Base-by-base conservation (phyloP, 2,113 vertebrate species). In the Camelus bactrianus region DNA sequence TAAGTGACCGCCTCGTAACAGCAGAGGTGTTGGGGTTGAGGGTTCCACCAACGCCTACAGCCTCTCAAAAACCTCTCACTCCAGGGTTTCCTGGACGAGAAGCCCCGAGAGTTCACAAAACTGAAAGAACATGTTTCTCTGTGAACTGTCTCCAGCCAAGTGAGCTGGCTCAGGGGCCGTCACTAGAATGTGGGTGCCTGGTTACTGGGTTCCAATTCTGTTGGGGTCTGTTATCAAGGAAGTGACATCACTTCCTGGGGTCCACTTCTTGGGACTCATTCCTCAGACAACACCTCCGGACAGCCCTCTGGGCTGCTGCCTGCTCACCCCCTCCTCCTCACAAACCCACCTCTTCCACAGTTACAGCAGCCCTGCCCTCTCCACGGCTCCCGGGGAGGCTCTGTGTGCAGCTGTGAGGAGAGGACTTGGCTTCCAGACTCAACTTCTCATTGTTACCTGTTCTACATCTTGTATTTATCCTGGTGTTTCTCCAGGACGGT, bases 31-130 rank as follows among this genome's bases (percentile, higher is more conserved):
- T 6, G 0, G 0, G 2, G 32, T 10, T 20, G 26, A 42, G 26
- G 0, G 0, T 13, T 70, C 7, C 32, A 42, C 26, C 0, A 32
- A 52, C 28, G 0, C 13, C 50, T 72, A 28, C 11, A 8, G 35
- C 2, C 19, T 32, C 84, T 15, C 6, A 30, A 5, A 10, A 72
- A 30, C 6, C 67, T 58, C 67, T 42, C 32, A 24, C 67, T 58
- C 11, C 0, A 19, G 26, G 16, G 7, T 87, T 58, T 87, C 67
- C 4, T 15, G 7, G 58, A 58, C n/a, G 50, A 56, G n/a, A 54
- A 72, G 0, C 50, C 30, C 2, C 9, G 2, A 6, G 8, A 30
- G 72, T 10, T 4, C 0, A 0, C 17, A 50, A 87, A 3, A 9
- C 5, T 42, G 50, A 86, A 38, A 38, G n/a, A 42, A 72, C 35